These are phyloP conservation scores for Elanoides forficatus DNA, from an alignment of 2,113 vertebrate genomes.

Conservation along the genomic window DNA sequence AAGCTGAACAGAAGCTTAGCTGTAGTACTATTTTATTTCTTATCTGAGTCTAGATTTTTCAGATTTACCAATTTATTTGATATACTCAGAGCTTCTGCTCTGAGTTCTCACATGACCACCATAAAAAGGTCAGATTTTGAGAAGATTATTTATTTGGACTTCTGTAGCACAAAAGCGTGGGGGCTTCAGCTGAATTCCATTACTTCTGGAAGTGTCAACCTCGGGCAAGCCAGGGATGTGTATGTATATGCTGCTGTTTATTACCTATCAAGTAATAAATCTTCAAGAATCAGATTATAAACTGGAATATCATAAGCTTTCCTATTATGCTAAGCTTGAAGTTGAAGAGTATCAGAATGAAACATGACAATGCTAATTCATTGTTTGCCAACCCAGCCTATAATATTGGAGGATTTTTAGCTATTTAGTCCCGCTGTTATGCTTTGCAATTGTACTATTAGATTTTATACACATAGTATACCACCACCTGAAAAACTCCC, in stretches of 20 bases:
- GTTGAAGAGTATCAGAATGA: background rate
- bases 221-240: background rate
- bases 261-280: background rate
- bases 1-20: background rate
- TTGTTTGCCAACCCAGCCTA: background rate
- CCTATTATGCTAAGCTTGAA: background rate
- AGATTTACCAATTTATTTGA: background rate
- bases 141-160: background rate
- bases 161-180: background rate
- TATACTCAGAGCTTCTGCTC: background rate
- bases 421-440: background rate
- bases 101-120: background rate
- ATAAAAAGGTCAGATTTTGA: background rate
- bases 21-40: background rate
- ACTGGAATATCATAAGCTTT: background rate
- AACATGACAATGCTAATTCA: background rate
- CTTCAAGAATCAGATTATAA: background rate
- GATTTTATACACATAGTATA: rapidly evolving
- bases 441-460: background rate
- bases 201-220: background rate
- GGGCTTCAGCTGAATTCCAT: background rate
- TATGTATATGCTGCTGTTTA: background rate
- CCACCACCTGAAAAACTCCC: background rate
- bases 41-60: background rate
- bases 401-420: background rate